A percentile compares a stretch with the other conserved stretches of the same genome.
These are phyloP conservation scores for Pogoniulus pusillus DNA, from an alignment of 2,797 vertebrate genomes.

Conservation along the genomic window DNA sequence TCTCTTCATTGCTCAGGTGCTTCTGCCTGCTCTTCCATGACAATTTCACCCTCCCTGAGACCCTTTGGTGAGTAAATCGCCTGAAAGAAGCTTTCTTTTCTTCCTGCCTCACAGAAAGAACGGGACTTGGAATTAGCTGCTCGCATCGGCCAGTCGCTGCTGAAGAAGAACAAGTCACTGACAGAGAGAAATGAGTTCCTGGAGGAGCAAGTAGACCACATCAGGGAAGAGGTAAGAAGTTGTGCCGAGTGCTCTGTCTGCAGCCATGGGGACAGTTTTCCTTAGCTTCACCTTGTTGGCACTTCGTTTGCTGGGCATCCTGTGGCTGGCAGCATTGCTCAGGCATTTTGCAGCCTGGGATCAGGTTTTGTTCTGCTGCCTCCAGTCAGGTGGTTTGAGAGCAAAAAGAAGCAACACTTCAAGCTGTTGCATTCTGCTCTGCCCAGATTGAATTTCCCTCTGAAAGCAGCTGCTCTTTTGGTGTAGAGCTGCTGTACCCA, in stretches of 20 bases:
- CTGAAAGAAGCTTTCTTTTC: background rate
- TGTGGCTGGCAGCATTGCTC: background rate
- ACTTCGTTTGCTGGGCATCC: background rate
- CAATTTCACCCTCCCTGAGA: background rate
- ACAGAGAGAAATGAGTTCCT: constrained; percentile 93
- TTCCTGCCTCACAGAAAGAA: constrained; percentile 86
- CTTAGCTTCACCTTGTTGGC: background rate
- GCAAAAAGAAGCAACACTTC: background rate
- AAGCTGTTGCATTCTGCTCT: background rate
- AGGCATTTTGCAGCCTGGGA: background rate
- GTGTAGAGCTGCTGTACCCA: background rate
- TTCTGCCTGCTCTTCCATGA: background rate
- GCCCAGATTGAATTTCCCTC: background rate
- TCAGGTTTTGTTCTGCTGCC: background rate
- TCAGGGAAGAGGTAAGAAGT: constrained; percentile 90
- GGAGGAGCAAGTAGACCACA: constrained; percentile 96
- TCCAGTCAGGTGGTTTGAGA: background rate
- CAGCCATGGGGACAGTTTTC: background rate
- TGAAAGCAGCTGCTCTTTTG: background rate
- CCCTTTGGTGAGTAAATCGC: background rate
- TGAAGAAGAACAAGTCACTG: constrained; percentile 98
- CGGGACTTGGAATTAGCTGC: constrained; percentile 96
- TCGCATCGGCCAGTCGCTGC: constrained; percentile 94
- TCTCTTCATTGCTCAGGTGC: background rate
- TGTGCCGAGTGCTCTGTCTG: background rate